Percentiles rank a stretch among this genome's conserved stretches.
Evolutionary conservation across 2,888 invertebrate genomes (phyloP).

Genomic region (Amphipoea oculea): DNA sequence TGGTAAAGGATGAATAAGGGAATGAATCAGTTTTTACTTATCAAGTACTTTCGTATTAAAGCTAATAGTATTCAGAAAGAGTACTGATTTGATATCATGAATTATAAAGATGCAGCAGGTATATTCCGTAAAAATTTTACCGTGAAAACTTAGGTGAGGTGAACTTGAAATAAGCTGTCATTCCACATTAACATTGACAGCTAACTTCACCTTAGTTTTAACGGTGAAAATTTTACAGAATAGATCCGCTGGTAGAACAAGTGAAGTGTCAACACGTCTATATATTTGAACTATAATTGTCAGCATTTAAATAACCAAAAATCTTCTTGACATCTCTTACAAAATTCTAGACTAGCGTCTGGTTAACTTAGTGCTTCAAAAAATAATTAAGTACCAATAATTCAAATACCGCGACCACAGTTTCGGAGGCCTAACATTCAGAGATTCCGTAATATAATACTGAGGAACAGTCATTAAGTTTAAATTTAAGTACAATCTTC

Average conservation of each 20-base stretch:
- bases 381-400: constrained; percentile 64
- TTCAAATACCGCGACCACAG: constrained; percentile 52
- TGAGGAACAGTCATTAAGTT: constrained; percentile 64
- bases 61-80: constrained; percentile 9
- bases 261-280: constrained; percentile 51
- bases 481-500: constrained; percentile 69
- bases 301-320: constrained; percentile 34
- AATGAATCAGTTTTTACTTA: constrained; percentile 29
- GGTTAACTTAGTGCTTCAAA: constrained; percentile 77
- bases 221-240: not conserved
- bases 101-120: not conserved
- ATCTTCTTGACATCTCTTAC: constrained; percentile 30
- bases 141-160: not conserved
- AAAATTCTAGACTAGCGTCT: constrained; percentile 68
- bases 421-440: constrained; percentile 53
- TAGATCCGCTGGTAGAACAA: constrained; percentile 23
- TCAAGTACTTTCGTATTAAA: constrained; percentile 26
- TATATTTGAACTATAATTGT: constrained; percentile 39
- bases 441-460: constrained; percentile 68
- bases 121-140: not conserved
- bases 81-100: constrained; percentile 7
- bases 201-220: not conserved
- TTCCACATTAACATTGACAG: not conserved
- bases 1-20: constrained; percentile 21
- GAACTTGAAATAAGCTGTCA: not conserved